Evolutionary conservation across 2,888 invertebrate species (phyloP), one percentile per base, ranked within the genome.

Genomic region (Drosophila pseudotalamancana): DNA sequence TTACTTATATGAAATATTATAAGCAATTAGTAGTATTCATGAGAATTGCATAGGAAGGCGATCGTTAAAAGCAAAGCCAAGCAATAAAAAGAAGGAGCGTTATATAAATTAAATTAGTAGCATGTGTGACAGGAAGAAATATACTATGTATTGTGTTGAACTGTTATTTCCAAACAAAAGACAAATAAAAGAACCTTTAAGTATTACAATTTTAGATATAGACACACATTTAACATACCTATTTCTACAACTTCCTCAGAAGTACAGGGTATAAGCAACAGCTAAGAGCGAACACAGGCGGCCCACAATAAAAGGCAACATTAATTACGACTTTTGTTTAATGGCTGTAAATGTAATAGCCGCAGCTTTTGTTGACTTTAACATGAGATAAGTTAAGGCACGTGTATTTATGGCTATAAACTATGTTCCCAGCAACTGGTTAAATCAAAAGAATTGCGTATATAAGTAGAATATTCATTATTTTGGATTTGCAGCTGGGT

Each of bases 251-350:
- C 11, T 4, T 19, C 11, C n/a, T n/a, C 11, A 37, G 12, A 11
- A 6, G 16, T 29, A 34, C 12, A 21, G 42, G 23, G 42, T 29
- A 57, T 57, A 9, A n/a, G 8, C 25, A 25, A 14, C 12, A 25
- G 14, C n/a, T 18, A 34, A 50, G 14, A 11, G 25, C 31, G 18
- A 25, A n/a, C 6, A 6, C 2, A 8, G 19, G 49, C 34, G 42
- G 46, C 21, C 27, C 45, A 31, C 48, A 34, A 57, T 48, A 53
- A 64, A 71, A 53, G 61, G 25, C 56, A 19, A 40, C 43, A 45
- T 53, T 70, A 64, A 69, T 70, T 59, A 70, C 48, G 40, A 49
- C 23, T 23, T 37, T 51, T 43, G 31, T 57, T 62, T 60, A 54
- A 54, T 57, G 57, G 19, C 16, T 48, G 45, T 55, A 32, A 29